Percentiles rank a stretch among this genome's conserved stretches.
Evolutionary conservation across 2,888 invertebrate species (phyloP).

Genomic region (Metopia argyrocephala): DNA sequence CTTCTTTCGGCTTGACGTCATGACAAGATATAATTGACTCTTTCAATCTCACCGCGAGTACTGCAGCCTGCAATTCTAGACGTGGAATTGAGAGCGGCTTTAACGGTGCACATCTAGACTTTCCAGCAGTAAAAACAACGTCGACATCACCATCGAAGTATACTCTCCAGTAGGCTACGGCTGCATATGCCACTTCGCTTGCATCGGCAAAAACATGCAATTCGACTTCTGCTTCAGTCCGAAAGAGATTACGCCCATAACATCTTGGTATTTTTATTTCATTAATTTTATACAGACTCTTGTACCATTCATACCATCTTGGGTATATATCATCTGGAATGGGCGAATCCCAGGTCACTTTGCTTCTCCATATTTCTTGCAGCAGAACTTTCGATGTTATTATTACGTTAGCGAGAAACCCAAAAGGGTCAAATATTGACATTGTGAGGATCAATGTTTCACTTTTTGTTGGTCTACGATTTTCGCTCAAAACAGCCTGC

Average conservation of each 20-base stretch:
- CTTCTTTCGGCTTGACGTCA: not conserved
- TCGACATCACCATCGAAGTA: not conserved
- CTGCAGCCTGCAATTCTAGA: constrained; percentile 49
- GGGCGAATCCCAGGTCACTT: constrained; percentile 37
- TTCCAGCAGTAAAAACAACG: not conserved
- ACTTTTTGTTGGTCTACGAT: constrained; percentile 31
- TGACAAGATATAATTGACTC: constrained; percentile 10
- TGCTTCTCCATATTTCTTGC: constrained; percentile 48
- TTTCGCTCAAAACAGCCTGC: constrained; percentile 2
- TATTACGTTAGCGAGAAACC: constrained; percentile 35
- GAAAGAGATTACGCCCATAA: constrained; percentile 1
- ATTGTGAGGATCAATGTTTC: constrained; percentile 23
- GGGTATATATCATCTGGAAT: constrained; percentile 46
- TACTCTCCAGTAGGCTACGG: constrained; percentile 28
- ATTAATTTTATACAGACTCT: not conserved
- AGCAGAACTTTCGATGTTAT: constrained; percentile 52
- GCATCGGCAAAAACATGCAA: constrained; percentile 31
- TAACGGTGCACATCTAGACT: constrained; percentile 3
- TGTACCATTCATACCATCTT: constrained; percentile 25
- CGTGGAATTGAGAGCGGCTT: constrained; percentile 36
- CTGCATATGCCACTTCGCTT: constrained; percentile 12
- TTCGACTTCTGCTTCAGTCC: constrained; percentile 8
- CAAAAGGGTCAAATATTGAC: constrained; percentile 35
- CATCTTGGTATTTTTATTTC: not conserved
- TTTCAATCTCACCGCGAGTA: constrained; percentile 25